These are phyloP conservation scores for Nemopilema nomurai DNA, from an alignment of 30 jellyfish, hydroid and myxozoan genomes.

Conservation along the genomic window DNA sequence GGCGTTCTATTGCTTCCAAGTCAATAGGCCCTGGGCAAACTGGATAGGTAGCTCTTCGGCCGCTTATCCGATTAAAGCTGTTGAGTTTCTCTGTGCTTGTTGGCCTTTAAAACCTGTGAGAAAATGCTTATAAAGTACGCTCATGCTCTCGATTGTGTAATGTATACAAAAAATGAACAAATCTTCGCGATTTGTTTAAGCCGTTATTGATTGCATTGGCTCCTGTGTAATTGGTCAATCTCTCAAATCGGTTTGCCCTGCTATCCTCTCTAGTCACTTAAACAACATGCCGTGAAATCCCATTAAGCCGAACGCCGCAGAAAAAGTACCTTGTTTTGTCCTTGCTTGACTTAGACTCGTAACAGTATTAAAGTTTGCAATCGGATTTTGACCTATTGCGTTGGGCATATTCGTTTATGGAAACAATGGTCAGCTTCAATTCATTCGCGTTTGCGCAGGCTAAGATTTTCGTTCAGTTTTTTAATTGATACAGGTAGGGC, in stretches of 20 bases:
- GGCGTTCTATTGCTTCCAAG: no score
- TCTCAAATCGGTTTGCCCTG: slow-evolving; percentile 16
- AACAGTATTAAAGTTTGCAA: slow-evolving; percentile 53
- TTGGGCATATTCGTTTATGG: slow-evolving; percentile 21
- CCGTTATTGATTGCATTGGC: slow-evolving; percentile 42
- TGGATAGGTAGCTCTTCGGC: background rate
- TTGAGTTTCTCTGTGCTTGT: background rate
- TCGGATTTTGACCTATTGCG: slow-evolving; percentile 60
- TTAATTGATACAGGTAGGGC: background rate
- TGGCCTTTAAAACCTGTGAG: background rate
- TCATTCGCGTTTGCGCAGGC: slow-evolving; percentile 24
- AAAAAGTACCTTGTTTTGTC: slow-evolving; percentile 40
- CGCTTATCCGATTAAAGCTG: background rate
- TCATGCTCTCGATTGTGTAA: background rate
- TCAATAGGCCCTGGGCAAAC: background rate
- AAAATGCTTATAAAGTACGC: background rate
- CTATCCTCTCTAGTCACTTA: slow-evolving; percentile 41
- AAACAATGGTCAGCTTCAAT: background rate
- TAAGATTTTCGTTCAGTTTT: background rate
- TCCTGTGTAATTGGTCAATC: slow-evolving; percentile 35
- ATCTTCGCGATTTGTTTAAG: slow-evolving; percentile 5
- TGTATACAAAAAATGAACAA: background rate
- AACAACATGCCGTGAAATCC: slow-evolving; percentile 59
- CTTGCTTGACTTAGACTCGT: slow-evolving; percentile 30
- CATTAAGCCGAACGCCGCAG: slow-evolving; percentile 2